Conservation (phyloP, 2,113 vertebrate genomes). For the Lophochroa leadbeateri region DNA sequence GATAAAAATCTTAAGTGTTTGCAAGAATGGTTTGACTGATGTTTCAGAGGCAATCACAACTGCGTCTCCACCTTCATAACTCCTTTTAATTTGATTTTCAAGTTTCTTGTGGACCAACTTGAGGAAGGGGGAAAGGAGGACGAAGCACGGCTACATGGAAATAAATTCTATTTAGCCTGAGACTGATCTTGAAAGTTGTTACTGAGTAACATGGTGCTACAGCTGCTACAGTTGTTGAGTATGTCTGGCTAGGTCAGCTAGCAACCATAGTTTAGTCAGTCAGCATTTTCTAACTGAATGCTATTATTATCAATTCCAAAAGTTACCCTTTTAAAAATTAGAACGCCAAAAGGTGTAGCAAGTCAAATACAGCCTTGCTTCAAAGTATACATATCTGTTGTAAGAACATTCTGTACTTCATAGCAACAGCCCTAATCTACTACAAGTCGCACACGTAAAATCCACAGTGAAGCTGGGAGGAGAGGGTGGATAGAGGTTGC, state of each 20-base stretch:
- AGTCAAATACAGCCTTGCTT: not conserved
- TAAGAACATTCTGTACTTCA: not conserved
- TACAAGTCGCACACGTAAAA: fast-evolving
- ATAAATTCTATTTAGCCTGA: not conserved
- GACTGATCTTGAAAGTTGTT: not conserved
- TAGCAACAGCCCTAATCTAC: not conserved
- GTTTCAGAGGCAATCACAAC: not conserved
- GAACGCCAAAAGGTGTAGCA: not conserved
- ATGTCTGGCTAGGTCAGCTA: not conserved
- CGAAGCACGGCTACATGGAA: not conserved
- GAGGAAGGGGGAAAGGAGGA: not conserved
- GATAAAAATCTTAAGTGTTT: not conserved
- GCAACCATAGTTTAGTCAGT: not conserved
- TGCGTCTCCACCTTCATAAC: not conserved
- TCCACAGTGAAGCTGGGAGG: no score
- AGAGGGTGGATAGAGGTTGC: not conserved
- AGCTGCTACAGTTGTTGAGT: not conserved
- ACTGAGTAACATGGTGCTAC: not conserved
- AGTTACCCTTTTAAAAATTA: not conserved
- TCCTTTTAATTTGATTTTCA: not conserved
- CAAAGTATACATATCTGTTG: not conserved
- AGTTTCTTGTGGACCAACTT: not conserved
- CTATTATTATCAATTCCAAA: not conserved
- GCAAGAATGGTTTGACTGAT: not conserved
- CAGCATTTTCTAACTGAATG: not conserved